Base-by-base conservation (phyloP, 2,888 invertebrate genomes). In the Oscheius myriophilus region DNA sequence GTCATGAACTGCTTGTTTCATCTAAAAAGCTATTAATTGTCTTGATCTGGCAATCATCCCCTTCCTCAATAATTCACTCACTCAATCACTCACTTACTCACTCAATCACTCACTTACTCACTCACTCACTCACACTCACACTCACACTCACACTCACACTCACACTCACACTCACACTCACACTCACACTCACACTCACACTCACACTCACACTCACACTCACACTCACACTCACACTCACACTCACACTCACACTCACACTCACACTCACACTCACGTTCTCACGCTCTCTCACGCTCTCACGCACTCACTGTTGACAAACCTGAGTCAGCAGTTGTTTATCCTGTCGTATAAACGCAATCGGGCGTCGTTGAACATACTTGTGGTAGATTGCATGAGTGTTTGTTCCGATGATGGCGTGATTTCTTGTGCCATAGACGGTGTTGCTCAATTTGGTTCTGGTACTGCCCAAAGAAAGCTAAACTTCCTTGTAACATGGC, bases 1-100 rank as follows among this genome's bases (percentile, higher is more conserved):
- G 88, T 95, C 94, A 89, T 97, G 96, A 45, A 95, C 91, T 82
- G 96, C 89, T 87, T 96, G 95, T 69, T 96, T 91, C 87, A 97
- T 90, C 89, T 89, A 70, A 33, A 70, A n/a, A n/a, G n/a, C n/a
- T n/a, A n/a, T n/a, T n/a, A n/a, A n/a, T n/a, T n/a, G 4, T 33
- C 33, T 33, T 9, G 3, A 3, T 33, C 33, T 33, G 4, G 3
- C 33, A 6, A 3, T 33, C 33, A 6, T 9, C 9, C 33, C 9
- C 33, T 33, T 9, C 9, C 33, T 33, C 33, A 6, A 6, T 33
- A 33, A 33, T 9, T 33, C 33, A 6, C 14, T 21, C 41, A 9
- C n/a, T 33, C 16, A 33, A 6, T 55, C 55, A 9, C 11, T 26
- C 39, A 3, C 55, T 18, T 9, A 33, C 33, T 33, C 33, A 6